Base-by-base conservation (phyloP, 2,797 vertebrate genomes). In the Acrossocheilus fasciatus region DNA sequence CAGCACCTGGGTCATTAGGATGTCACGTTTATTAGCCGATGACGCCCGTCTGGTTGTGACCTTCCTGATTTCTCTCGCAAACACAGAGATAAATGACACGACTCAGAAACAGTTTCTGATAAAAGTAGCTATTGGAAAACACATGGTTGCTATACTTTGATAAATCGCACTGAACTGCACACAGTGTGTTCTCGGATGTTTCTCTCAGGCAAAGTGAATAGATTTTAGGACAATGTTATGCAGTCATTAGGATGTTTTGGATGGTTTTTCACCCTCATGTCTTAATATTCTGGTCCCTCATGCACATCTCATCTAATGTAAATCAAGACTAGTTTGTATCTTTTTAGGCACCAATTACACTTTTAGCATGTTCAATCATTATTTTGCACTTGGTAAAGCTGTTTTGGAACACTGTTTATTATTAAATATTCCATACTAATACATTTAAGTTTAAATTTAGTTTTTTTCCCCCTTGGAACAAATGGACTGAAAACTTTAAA, bases 1-100 rank as follows among this genome's bases (percentile, higher is more conserved):
- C 34, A 69, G 74, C 64, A 85, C 62, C 83, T 85, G 83, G 10
- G 23, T 18, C 30, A 36, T 23, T 30, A 30, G 14, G 30, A 84
- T 68, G 62, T 30, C 39, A 78, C 64, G 10, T 43, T 84, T 66
- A 84, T 23, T 74, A 74, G 39, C n/a, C 26, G 57, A 77, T 50
- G 83, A 54, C 14, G 59, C 20, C 11, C 4, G 11, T 59, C 68
- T 54, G 0, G 11, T 43, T 57, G 41, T 79, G 64, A 79, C 83
- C 50, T 85, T 85, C 34, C 34, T 69, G 26, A 18, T 81, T 7
- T 72, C 36, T 72, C 47, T 59, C 14, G 3, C 9, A 11, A n/a
- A 70, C 23, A 23, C 4, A 7, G n/a, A 85, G 57, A 75, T 75
- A 64, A 76, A 45, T 30, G 23, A 54, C 59, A 39, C 4, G 10